Base-by-base conservation (phyloP, 1,140 invertebrate genomes). In the Hyles vespertilio region DNA sequence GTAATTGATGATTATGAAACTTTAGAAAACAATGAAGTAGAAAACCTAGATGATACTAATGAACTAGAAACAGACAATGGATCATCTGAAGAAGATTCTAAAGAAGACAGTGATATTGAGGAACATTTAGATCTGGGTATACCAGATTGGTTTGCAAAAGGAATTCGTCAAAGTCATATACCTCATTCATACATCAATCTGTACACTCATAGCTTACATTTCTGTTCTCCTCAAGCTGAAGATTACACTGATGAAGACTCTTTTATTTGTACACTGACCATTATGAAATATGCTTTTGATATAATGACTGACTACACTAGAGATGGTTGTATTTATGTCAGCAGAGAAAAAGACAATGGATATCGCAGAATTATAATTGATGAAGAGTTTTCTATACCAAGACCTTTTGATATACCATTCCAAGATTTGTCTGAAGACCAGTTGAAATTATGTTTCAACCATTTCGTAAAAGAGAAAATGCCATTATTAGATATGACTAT, bases 151-250 rank as follows among this genome's bases (percentile, higher is more conserved):
- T 94, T 95, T 75, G 74, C 92, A 2, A 72, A 92, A 7, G 89
- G 91, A 58, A 92, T 93, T 59, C 90, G 92, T 56, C 77, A 77
- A 4, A 93, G 91, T 2, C 65, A 86, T 33, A 90, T 94, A 61
- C 91, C 94, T 1, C 72, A 90, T 3, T 91, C 90, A 66, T 92
- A 94, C 67, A 90, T 95, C 43, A 94, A 96, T 78, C 90, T 95
- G 1, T 71, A 93, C 49, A 89, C 91, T 22, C 84, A 92, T 46
- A 91, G 92, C 60, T 86, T 92, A 47, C 92, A 94, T 69, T 92
- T 96, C 63, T 92, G 92, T 61, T 90, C 89, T 32, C 91, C 93
- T 10, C 95, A 96, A 89, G 91, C 96, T 7, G 96, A 97, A 83
- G 91, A 95, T 70, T 91, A 92, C 67, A 74, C 74, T 3, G 79